Conservation (phyloP, 2,113 vertebrate genomes). For the Pygoscelis antarcticus region DNA sequence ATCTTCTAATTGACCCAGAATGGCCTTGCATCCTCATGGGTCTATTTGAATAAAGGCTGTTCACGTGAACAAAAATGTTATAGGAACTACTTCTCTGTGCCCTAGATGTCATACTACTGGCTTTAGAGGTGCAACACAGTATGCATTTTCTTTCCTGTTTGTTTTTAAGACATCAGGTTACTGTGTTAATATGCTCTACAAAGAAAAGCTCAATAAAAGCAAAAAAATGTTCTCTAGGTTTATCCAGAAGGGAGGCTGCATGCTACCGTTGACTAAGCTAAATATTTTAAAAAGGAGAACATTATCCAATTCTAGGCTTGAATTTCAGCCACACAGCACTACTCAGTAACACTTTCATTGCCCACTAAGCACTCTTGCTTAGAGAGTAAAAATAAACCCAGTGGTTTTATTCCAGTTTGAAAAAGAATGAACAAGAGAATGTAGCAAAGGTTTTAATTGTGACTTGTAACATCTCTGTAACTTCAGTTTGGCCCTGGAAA, state of each 20-base stretch:
- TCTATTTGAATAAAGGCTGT: background rate
- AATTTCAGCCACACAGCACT: conserved; percentile 5
- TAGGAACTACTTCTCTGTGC: background rate
- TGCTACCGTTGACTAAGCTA: background rate
- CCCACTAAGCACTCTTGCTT: background rate
- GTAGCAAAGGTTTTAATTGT: background rate
- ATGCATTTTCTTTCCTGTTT: background rate
- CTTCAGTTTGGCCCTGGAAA: background rate
- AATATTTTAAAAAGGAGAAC: background rate
- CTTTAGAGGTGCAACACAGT: accelerated
- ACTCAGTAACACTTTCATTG: background rate
- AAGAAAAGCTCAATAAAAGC: background rate
- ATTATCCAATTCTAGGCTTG: background rate
- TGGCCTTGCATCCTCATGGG: background rate
- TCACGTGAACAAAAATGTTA: background rate
- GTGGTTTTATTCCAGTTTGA: background rate
- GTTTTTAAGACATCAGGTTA: background rate
- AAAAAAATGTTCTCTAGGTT: background rate
- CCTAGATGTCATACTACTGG: background rate
- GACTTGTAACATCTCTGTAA: background rate
- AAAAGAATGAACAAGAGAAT: background rate
- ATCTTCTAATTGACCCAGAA: background rate
- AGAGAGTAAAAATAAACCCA: too few relatives aligned
- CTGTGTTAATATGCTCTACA: background rate
- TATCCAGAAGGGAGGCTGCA: background rate